Base-by-base conservation (phyloP, 2,888 invertebrate species). In the Eupeodes luniger region DNA sequence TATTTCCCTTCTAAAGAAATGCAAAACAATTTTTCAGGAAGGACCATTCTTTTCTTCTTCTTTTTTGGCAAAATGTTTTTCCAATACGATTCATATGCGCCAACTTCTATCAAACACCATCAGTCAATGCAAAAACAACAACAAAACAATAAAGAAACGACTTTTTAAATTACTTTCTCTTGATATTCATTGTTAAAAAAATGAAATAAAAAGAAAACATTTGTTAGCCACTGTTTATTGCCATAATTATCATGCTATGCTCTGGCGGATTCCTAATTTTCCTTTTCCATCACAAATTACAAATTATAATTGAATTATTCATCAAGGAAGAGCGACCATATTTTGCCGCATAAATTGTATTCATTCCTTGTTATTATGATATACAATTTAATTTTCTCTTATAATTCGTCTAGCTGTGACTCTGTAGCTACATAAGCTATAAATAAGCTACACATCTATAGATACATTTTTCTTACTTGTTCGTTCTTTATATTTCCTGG, bases 291-390 rank as follows among this genome's bases (percentile, higher is more conserved):
- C 62, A 44, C 74, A 19, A 75, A 83, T 57, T 79, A 44, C 74
- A 19, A 75, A 83, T 57, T 79, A 70, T 79, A 83, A 76, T 40
- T 72, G 57, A 83, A 83, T 85, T 70, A 70, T 87, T 80, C 70
- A 76, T 75, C 80, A 76, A 76, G 70, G 40, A 80, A 72, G 75
- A 72, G 75, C 79, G 64, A 76, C 86, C 83, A 87, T 83, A 87
- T 72, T 87, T 83, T 79, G 64, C 79, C 75, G 69, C 79, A 87
- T 79, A 87, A 87, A 87, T 83, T 87, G 69, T 83, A 87, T 87
- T 76, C 79, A 61, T 80, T 80, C 66, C 82, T 76, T 80, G 70
- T 83, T 82, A 61, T 79, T 72, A 59, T 72, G 72, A 72, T 72
- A 72, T 72, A 72, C 72, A 72, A 59, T 72, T 72, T 72, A 59